Evolutionary conservation across 2,113 vertebrate genomes (phyloP).

Genomic region (Prochilodus magdalenae): DNA sequence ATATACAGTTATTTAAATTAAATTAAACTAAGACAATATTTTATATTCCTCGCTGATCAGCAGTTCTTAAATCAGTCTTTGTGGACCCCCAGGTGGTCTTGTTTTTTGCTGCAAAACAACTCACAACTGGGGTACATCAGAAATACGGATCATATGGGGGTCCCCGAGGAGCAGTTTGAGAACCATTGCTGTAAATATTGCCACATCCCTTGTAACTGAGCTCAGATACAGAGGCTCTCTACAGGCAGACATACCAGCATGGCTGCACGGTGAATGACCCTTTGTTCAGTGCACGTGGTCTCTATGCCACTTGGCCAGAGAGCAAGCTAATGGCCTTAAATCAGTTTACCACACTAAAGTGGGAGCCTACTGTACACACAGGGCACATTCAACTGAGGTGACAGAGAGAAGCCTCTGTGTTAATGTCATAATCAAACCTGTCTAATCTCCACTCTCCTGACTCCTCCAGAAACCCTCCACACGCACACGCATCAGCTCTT

Average conservation of each 20-base stretch:
- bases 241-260: background rate
- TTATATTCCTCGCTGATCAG: background rate
- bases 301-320: background rate
- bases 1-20: no score
- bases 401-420: background rate
- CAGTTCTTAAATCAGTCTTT: no score
- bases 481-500: background rate
- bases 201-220: background rate
- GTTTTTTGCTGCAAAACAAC: no score
- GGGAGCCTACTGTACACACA: background rate
- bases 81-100: no score
- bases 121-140: no score
- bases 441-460: background rate
- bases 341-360: conserved; percentile 1
- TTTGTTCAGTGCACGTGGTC: background rate
- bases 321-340: background rate
- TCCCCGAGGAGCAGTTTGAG: no score
- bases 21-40: no score
- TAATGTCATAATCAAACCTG: conserved; percentile 9
- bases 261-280: background rate
- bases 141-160: no score
- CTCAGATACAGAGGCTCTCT: background rate
- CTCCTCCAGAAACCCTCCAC: background rate
- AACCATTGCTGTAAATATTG: no score
- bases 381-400: background rate